Evolutionary conservation across 2,797 vertebrate species (phyloP).

Genomic region (Paramormyrops hopkinsi): DNA sequence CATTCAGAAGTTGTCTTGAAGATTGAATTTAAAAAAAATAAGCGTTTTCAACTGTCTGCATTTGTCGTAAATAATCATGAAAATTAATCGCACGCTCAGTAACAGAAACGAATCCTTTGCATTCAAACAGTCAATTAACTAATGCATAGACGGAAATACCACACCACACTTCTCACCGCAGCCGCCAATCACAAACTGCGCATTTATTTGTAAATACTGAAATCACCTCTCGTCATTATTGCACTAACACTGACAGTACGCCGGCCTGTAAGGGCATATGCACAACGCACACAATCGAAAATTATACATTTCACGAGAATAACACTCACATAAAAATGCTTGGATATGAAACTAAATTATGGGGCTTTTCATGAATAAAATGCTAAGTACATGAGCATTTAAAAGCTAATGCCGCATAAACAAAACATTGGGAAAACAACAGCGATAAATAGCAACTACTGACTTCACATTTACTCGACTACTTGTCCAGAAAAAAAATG

Average conservation of each 20-base stretch:
- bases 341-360: background rate
- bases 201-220: background rate
- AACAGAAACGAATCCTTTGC: background rate
- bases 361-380: background rate
- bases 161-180: background rate
- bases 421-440: background rate
- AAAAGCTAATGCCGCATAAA: background rate
- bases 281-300: constrained; percentile 3
- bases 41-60: background rate
- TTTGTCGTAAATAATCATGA: background rate
- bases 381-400: background rate
- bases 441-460: background rate
- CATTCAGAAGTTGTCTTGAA: background rate
- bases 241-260: background rate
- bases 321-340: constrained; percentile 40
- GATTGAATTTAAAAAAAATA: background rate
- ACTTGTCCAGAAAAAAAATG: background rate
- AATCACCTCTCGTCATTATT: background rate
- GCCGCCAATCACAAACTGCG: background rate
- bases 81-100: background rate
- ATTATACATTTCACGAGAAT: constrained; percentile 45
- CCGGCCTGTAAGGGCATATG: background rate
- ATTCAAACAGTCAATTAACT: background rate
- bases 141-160: background rate
- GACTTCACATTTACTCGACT: background rate